Base-by-base conservation (phyloP, 1,140 invertebrate species). In the Megalopta genalis region DNA sequence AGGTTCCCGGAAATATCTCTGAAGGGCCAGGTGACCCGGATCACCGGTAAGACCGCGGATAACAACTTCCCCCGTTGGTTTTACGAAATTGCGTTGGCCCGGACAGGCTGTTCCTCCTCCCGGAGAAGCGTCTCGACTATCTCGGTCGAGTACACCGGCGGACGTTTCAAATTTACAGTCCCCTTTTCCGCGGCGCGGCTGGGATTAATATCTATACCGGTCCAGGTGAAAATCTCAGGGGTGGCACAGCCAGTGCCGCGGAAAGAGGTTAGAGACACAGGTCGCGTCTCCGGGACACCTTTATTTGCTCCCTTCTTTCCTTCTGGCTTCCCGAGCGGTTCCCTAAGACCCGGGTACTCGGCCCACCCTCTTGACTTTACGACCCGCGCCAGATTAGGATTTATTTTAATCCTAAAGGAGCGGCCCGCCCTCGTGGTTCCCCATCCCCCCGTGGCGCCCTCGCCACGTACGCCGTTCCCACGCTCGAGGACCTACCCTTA, bases 351-450 rank as follows among this genome's bases (percentile, higher is more conserved):
- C 54, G 21, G 57, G 63, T 63, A 60, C 25, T 79, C 70, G 65
- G 75, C 59, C 65, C 75, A 69, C 49, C 76, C 81, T 86, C 86
- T 88, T 86, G 79, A 87, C 87, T 88, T 87, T 83, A 88, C 85
- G 87, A 88, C 79, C 80, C 42, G 42, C 12, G 63, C 78, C 74
- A 88, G 87, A 89, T 89, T 88, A 88, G 85, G 86, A 89, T 89
- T 89, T 89, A 89, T 88, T 88, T 88, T 89, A 88, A 89, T 88
- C 86, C 86, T 87, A 67, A 87, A 88, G 75, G 78, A 86, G 62
- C 81, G 76, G 64, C 37, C 54, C 63, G 37, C 49, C 68, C 76
- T 77, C 42, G 42, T 76, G 37, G 42, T 74, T 63, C 60, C n/a
- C 52, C 37, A 62, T 37, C n/a, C n/a, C 21, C 59, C 52, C 2